A percentile compares a stretch with the other conserved stretches of the same genome.
These are phyloP conservation scores for Fulica atra DNA, from an alignment of 2,113 vertebrate genomes.

Conservation along the genomic window DNA sequence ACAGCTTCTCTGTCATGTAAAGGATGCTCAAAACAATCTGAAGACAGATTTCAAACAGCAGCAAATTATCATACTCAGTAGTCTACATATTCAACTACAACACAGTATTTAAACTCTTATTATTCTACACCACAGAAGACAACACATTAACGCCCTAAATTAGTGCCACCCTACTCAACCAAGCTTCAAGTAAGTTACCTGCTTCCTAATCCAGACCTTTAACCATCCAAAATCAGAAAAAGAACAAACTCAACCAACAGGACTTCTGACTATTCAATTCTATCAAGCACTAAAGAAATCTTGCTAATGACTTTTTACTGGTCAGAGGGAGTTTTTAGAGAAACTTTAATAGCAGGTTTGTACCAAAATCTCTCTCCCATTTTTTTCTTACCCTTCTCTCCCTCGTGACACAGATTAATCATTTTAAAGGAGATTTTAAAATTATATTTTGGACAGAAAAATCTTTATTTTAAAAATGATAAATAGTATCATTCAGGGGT, in stretches of 20 bases:
- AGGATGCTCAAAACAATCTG: neutral
- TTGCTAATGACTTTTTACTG: neutral
- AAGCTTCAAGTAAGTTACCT: neutral
- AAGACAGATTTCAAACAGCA: neutral
- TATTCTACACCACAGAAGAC: neutral
- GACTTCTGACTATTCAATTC: neutral
- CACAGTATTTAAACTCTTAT: neutral
- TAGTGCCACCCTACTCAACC: neutral
- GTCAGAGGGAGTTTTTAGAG: neutral
- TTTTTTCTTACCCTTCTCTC: neutral
- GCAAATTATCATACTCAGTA: neutral
- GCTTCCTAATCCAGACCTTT: neutral
- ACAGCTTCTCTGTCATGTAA: fast-evolving
- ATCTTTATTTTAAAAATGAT: neutral
- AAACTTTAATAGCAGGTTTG: neutral
- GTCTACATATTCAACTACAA: neutral
- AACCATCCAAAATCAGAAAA: neutral
- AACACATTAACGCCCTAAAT: neutral
- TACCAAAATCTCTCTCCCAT: neutral
- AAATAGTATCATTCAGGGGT: neutral
- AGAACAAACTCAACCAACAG: neutral
- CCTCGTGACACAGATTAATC: neutral
- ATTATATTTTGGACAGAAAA: neutral
- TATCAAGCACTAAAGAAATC: neutral
- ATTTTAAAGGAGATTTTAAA: neutral